Conservation (phyloP, 2,797 vertebrate genomes). For the Pseudomugil tenellus region DNA sequence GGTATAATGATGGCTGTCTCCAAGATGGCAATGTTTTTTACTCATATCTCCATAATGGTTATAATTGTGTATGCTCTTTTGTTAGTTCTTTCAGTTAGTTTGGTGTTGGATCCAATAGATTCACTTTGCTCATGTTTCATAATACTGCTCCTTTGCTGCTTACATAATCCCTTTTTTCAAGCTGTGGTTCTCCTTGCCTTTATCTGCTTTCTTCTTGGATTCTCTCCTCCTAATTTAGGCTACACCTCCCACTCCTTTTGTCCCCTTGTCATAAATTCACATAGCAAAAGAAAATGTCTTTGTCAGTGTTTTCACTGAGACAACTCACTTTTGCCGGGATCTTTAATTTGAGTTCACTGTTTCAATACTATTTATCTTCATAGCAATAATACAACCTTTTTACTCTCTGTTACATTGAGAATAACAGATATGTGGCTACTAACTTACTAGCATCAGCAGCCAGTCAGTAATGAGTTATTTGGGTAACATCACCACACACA, state of each 20-base stretch:
- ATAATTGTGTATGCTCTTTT: neutral
- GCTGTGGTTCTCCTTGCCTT: constrained; percentile 35
- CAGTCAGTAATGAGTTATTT: too few relatives aligned
- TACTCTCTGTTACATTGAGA: too few relatives aligned
- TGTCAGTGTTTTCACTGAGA: constrained; percentile 16
- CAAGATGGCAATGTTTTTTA: neutral
- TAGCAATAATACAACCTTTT: too few relatives aligned
- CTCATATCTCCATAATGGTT: neutral
- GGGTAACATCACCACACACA: too few relatives aligned
- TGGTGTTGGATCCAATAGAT: constrained; percentile 17
- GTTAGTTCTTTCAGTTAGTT: constrained; percentile 7
- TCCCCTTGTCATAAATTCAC: constrained; percentile 31
- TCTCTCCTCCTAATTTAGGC: constrained; percentile 40
- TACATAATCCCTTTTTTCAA: constrained; percentile 35
- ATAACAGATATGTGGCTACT: too few relatives aligned
- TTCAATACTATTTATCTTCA: too few relatives aligned
- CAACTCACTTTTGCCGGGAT: neutral
- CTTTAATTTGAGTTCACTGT: neutral
- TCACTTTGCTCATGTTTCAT: constrained; percentile 48
- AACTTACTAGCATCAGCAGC: too few relatives aligned
- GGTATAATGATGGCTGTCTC: constrained; percentile 1
- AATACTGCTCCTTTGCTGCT: constrained; percentile 45
- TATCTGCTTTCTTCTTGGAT: constrained; percentile 34
- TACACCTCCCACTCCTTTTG: constrained; percentile 31
- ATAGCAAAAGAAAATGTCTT: constrained; percentile 31